A percentile compares a stretch with the other conserved stretches of the same genome.
phyloP scores from a whole-genome alignment of 2,113 vertebrate species.

The Calidris pygmaea region DNA sequence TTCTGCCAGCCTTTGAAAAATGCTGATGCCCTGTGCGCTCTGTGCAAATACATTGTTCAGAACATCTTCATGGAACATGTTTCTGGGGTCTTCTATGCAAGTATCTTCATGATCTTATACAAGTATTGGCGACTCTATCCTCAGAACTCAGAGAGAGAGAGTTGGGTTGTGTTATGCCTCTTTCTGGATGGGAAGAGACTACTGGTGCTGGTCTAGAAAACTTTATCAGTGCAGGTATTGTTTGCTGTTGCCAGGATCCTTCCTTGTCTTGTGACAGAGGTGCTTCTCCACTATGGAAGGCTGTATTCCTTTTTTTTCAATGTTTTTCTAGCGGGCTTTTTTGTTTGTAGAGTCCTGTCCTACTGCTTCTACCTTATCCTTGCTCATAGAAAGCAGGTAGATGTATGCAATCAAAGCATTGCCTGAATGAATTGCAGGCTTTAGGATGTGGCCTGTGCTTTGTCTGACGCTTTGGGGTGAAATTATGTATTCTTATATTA shows the following conservation, averaged over 20 bases:
- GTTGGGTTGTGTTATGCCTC: background rate
- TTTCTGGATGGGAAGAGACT: background rate
- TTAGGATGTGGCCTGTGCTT: background rate
- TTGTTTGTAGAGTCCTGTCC: background rate
- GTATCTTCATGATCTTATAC: accelerated
- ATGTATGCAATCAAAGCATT: background rate
- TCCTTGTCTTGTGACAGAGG: accelerated
- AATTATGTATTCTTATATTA: background rate
- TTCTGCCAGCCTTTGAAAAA: background rate
- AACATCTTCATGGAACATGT: accelerated
- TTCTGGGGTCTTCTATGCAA: background rate
- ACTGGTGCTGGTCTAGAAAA: background rate
- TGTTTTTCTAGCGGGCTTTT: background rate
- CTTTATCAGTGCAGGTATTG: background rate
- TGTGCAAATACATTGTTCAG: accelerated
- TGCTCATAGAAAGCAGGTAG: background rate
- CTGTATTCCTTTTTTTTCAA: background rate
- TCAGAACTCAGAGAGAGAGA: background rate
- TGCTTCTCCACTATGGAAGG: background rate
- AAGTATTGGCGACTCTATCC: background rate
- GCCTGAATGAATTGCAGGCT: background rate
- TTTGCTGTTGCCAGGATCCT: background rate
- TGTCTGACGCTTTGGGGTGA: background rate
- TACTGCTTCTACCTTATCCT: background rate
- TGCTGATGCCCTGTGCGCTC: accelerated